Conservation (phyloP, 37 sponge, comb jelly and placozoan species). For the Aphrocallistes beatrix region DNA sequence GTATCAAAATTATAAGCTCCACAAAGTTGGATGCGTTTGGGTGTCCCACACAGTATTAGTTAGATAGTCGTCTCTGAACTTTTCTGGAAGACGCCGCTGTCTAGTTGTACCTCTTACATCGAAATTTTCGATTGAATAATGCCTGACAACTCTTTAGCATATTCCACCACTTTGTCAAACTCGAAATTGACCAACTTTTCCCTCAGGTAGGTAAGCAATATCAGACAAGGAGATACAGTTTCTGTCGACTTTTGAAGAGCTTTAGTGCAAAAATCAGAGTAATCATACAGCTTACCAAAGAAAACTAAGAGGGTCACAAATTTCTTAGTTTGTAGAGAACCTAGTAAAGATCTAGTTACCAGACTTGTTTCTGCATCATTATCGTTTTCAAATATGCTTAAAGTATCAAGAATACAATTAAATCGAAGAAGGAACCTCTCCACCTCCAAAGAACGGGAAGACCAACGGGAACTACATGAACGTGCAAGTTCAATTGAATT, state of each 20-base stretch:
- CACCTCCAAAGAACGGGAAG: constrained; percentile 14
- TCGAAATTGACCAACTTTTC: constrained; percentile 15
- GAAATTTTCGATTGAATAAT: constrained; percentile 7
- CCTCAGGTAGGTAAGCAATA: not conserved
- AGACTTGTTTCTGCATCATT: not conserved
- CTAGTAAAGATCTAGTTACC: not conserved
- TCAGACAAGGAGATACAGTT: not conserved
- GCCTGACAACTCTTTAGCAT: not conserved
- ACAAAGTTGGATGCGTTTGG: constrained; percentile 2
- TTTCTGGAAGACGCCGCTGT: not conserved
- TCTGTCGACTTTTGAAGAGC: not conserved
- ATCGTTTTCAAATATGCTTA: constrained; percentile 16
- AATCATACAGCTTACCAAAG: not conserved
- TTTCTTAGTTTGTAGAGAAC: constrained; percentile 14
- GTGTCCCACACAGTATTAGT: constrained; percentile 4
- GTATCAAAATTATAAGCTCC: not conserved
- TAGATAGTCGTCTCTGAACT: constrained; percentile 5
- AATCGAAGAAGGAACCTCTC: not conserved
- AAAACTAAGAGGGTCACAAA: constrained; percentile 13
- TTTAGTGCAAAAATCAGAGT: constrained; percentile 13
- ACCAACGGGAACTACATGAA: constrained; percentile 9
- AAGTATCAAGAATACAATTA: not conserved
- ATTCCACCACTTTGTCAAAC: constrained; percentile 12
- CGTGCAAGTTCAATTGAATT: not conserved
- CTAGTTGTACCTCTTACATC: constrained; percentile 16